Percentiles rank a stretch among this genome's conserved stretches.
Evolutionary conservation across 2,797 vertebrate genomes (phyloP).

Genomic region (Lophura swinhoii): DNA sequence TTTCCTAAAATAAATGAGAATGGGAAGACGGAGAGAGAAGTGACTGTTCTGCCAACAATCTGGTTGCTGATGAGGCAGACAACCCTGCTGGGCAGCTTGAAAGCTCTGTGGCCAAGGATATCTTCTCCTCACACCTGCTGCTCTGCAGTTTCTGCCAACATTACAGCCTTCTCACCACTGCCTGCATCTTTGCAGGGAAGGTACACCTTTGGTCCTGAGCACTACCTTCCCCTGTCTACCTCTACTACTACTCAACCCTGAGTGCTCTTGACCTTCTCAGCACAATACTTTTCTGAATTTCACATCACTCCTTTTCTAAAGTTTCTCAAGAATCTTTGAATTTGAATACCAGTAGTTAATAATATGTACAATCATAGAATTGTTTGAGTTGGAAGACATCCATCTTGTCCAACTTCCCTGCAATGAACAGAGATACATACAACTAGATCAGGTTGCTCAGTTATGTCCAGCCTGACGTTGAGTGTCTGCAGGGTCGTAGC

Average conservation of each 20-base stretch:
- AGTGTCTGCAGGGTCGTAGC: neutral
- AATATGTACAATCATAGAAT: neutral
- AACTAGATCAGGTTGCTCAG: neutral
- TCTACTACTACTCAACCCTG: accelerated
- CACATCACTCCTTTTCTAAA: neutral
- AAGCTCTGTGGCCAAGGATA: neutral
- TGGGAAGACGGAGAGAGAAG: neutral
- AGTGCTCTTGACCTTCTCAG: accelerated
- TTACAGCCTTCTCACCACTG: neutral
- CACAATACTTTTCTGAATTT: neutral
- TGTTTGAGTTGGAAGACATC: neutral
- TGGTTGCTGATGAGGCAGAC: neutral
- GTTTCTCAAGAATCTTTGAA: neutral
- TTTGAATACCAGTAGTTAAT: neutral
- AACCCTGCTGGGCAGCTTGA: neutral
- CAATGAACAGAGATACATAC: neutral
- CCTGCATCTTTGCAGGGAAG: accelerated
- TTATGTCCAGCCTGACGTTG: neutral
- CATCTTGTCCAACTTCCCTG: neutral
- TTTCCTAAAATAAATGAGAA: neutral
- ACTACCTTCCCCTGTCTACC: neutral
- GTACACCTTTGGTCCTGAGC: accelerated
- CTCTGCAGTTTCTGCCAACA: neutral
- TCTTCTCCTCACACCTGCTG: neutral
- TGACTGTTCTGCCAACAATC: neutral